These are phyloP conservation scores for Monodelphis domestica DNA, from an alignment of 2,797 vertebrate species.

Conservation along the genomic window DNA sequence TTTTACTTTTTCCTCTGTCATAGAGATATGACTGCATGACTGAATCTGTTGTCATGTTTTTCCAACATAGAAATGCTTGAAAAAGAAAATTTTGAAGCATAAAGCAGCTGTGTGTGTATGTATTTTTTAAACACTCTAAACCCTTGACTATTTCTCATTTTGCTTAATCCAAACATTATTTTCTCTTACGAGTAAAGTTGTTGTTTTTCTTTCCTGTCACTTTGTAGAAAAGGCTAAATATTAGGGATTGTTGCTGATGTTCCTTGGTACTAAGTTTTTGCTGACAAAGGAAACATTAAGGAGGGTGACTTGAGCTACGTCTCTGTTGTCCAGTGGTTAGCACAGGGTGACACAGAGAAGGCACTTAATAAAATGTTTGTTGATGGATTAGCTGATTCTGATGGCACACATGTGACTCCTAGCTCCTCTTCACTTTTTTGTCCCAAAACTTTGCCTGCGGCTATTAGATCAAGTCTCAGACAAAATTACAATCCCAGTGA, in stretches of 20 bases:
- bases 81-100: conserved; percentile 42
- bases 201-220: conserved; percentile 60
- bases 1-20: conserved; percentile 43
- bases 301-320: conserved; percentile 30
- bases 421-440: background rate
- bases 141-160: conserved; percentile 16
- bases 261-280: conserved; percentile 17
- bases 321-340: background rate
- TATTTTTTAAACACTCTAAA: conserved; percentile 51
- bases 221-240: conserved; percentile 58
- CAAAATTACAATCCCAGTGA: background rate
- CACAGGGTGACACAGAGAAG: background rate
- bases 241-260: conserved; percentile 36
- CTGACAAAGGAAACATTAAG: conserved; percentile 60
- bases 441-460: background rate
- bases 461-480: background rate
- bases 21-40: conserved; percentile 16
- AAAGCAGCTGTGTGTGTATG: conserved; percentile 32
- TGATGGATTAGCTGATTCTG: background rate
- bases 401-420: background rate
- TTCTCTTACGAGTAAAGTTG: conserved; percentile 44
- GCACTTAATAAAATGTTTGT: background rate
- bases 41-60: conserved; percentile 29
- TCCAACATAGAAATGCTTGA: conserved; percentile 32
- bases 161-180: conserved; percentile 50